phyloP scores from a whole-genome alignment of 2,797 vertebrate species.

The Spheniscus humboldti region DNA sequence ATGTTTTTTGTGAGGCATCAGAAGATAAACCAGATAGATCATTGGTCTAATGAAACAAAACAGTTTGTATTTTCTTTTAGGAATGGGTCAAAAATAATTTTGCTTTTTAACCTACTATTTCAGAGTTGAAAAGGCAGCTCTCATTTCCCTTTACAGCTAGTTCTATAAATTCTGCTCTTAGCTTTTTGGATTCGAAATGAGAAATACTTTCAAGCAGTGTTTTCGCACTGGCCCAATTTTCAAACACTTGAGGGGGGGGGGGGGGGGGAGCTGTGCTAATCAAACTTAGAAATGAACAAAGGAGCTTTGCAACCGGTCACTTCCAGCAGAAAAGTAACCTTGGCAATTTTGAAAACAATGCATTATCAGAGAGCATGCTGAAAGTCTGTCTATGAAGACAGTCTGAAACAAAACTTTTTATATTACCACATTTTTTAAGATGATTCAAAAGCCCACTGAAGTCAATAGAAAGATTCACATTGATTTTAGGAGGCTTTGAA shows the following conservation, averaged over 20 bases:
- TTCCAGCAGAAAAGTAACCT: not conserved
- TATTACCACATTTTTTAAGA: not conserved
- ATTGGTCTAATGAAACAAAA: not conserved
- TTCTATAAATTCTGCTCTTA: not conserved
- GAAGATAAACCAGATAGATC: not conserved
- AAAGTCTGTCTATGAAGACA: not conserved
- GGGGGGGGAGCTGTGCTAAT: not conserved
- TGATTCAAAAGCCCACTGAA: not conserved
- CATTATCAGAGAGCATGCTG: not conserved
- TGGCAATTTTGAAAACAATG: not conserved
- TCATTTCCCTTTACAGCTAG: not conserved
- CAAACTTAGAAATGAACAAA: not conserved
- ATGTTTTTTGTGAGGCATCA: not conserved
- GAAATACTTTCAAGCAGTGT: not conserved
- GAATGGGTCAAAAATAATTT: not conserved
- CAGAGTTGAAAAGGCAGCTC: not conserved
- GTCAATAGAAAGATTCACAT: constrained; percentile 19
- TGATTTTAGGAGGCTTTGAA: constrained; percentile 39
- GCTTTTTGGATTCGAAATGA: not conserved
- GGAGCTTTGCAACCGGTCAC: not conserved
- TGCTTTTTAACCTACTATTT: not conserved
- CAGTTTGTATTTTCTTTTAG: not conserved
- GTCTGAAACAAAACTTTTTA: not conserved
- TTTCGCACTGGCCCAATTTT: not conserved
- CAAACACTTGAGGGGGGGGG: not conserved